Conservation (phyloP, 2,113 vertebrate species). For the Myotis lucifugus region DNA sequence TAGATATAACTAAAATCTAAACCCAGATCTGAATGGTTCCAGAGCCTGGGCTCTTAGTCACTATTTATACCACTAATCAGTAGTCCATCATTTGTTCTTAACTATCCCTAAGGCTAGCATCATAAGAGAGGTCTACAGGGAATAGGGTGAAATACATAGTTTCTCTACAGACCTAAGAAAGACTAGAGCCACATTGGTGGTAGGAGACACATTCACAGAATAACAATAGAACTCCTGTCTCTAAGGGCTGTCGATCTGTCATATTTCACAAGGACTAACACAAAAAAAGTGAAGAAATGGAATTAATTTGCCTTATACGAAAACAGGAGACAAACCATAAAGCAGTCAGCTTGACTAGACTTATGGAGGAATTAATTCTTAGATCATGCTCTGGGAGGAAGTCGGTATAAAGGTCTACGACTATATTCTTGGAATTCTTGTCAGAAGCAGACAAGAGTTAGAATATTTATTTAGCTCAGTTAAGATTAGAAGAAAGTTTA, state of each 20-base stretch:
- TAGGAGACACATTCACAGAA: neutral
- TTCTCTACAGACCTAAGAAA: neutral
- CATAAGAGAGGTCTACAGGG: neutral
- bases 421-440: constrained; percentile 36
- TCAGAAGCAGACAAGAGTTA: constrained; percentile 60
- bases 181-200: neutral
- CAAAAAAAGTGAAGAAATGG: constrained; percentile 45
- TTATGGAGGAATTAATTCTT: constrained; percentile 77
- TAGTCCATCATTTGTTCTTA: neutral
- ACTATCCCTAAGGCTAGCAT: neutral
- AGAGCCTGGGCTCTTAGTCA: neutral
- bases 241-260: constrained; percentile 47
- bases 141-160: neutral
- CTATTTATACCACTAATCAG: neutral
- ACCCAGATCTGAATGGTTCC: neutral
- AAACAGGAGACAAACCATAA: constrained; percentile 45
- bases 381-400: constrained; percentile 67
- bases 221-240: constrained; percentile 24
- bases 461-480: constrained; percentile 57
- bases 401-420: constrained; percentile 76
- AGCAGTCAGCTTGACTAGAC: constrained; percentile 26
- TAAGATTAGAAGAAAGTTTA: constrained; percentile 28
- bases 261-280: constrained; percentile 32
- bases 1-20: constrained; percentile 10
- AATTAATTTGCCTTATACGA: constrained; percentile 63